Evolutionary conservation across 2,888 invertebrate species (phyloP).

Genomic region (Ariolimax columbianus): DNA sequence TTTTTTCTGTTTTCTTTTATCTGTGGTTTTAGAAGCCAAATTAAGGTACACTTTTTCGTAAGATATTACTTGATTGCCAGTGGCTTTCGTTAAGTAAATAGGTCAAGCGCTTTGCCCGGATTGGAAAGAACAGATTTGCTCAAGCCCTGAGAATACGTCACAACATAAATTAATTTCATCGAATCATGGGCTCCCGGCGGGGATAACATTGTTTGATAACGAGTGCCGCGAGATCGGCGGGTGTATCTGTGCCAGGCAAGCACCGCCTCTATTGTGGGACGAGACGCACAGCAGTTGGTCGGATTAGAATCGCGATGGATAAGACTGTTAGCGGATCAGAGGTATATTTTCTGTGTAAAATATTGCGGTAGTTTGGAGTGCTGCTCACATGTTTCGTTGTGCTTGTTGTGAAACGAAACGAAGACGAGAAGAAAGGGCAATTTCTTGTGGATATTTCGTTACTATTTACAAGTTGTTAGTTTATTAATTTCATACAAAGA

Average conservation of each 20-base stretch:
- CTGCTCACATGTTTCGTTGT: conserved; percentile 13
- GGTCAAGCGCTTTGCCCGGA: conserved; percentile 32
- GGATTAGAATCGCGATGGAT: conserved; percentile 51
- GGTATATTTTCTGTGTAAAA: conserved; percentile 47
- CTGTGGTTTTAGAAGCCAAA: no score
- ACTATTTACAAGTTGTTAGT: neutral
- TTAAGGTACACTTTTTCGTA: no score
- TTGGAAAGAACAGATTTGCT: conserved; percentile 25
- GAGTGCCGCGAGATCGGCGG: conserved; percentile 60
- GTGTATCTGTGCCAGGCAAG: conserved; percentile 51
- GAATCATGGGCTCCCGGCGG: conserved; percentile 59
- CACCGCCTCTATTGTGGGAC: conserved; percentile 52
- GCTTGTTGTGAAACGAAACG: neutral
- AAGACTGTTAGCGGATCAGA: conserved; percentile 42
- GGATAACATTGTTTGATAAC: conserved; percentile 69
- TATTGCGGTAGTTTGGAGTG: neutral
- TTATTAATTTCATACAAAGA: neutral
- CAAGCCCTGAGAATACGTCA: conserved; percentile 30
- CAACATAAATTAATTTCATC: conserved; percentile 70
- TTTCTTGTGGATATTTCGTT: conserved; percentile 1
- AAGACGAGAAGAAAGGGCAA: neutral
- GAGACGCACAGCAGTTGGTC: conserved; percentile 53
- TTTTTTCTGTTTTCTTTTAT: no score
- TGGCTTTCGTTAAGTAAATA: neutral
- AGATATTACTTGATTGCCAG: no score